Conservation (phyloP, 2,113 vertebrate genomes). For the Nettapus auritus region DNA sequence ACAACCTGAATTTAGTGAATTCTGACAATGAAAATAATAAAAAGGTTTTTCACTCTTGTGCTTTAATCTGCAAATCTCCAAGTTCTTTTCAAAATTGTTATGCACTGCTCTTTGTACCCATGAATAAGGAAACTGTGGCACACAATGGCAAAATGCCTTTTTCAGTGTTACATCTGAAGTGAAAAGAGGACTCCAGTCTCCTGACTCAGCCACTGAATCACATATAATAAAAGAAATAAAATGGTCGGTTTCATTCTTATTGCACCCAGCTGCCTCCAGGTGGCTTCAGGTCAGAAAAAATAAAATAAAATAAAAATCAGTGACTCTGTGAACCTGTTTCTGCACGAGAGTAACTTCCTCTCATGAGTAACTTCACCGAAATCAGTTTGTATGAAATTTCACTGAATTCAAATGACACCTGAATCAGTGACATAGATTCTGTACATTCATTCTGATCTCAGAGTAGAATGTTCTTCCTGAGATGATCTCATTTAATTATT, state of each 20-base stretch:
- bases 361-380: neutral
- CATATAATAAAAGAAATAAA: neutral
- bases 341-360: neutral
- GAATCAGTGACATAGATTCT: constrained; percentile 1
- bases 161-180: neutral
- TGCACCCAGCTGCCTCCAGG: neutral
- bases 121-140: neutral
- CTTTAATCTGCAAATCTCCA: neutral
- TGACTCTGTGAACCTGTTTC: neutral
- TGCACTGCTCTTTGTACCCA: neutral
- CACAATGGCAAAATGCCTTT: neutral
- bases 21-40: neutral
- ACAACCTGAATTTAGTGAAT: neutral
- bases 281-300: neutral
- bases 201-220: neutral
- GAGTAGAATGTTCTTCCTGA: constrained; percentile 37
- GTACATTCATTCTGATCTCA: neutral
- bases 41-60: neutral
- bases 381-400: neutral
- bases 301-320: neutral
- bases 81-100: neutral
- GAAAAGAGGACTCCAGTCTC: neutral
- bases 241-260: neutral
- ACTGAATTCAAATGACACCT: constrained; percentile 6
- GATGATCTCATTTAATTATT: constrained; percentile 62